Percentiles rank a stretch among this genome's conserved stretches.
phyloP scores from a whole-genome alignment of 2,888 invertebrate genomes.

The Plagiodera versicolora region DNA sequence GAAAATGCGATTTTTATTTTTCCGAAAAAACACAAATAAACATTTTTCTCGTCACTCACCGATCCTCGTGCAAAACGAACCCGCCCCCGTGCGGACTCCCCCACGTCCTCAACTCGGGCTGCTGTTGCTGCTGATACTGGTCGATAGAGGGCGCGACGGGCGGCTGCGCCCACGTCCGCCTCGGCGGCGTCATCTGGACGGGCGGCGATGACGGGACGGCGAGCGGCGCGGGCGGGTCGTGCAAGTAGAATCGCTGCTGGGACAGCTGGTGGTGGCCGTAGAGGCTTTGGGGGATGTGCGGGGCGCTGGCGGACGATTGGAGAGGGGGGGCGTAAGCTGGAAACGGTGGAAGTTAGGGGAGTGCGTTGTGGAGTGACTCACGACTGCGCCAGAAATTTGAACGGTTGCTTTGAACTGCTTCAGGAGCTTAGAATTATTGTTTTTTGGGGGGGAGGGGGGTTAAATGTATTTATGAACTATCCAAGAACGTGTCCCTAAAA shows the following conservation, averaged over 20 bases:
- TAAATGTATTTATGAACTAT: no score
- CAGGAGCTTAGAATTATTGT: no score
- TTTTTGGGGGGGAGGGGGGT: no score
- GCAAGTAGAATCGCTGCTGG: conserved; percentile 73
- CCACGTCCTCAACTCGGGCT: conserved; percentile 51
- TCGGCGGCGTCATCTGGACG: conserved; percentile 63
- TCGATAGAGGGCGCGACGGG: conserved; percentile 48
- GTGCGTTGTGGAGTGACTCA: no score
- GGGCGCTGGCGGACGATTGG: conserved; percentile 54
- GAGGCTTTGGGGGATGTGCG: conserved; percentile 59
- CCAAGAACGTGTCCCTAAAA: no score
- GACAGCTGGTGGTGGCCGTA: conserved; percentile 43
- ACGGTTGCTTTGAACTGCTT: no score
- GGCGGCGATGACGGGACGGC: conserved; percentile 50
- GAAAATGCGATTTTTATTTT: no score
- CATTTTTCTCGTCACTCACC: conserved; percentile 19
- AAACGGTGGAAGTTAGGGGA: no score
- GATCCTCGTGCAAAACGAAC: conserved; percentile 67
- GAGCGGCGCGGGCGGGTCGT: conserved; percentile 61
- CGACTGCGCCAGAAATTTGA: no score
- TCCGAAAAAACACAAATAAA: no score
- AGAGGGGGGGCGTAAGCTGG: conserved; percentile 41
- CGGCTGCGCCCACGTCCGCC: conserved; percentile 52
- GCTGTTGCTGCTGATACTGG: conserved; percentile 33
- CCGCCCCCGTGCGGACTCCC: conserved; percentile 55